Base-by-base conservation (phyloP, 2,113 vertebrate genomes). In the Albula glossodonta region DNA sequence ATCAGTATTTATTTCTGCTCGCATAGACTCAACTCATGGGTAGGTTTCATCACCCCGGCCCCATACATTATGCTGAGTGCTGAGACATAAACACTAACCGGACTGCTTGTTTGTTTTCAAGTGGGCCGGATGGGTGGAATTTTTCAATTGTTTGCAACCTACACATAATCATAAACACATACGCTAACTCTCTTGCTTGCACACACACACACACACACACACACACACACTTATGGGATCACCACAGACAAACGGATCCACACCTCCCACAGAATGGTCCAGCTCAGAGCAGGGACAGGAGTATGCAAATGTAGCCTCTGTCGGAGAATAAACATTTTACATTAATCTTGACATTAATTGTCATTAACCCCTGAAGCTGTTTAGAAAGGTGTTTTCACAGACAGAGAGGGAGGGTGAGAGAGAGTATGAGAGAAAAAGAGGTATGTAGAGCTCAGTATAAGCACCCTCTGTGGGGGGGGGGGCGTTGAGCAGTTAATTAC, bases 101-200 rank as follows among this genome's bases (percentile, higher is more conserved):
- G 88, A 88, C 90, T 87, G 86, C 89, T 87, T 90, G 85, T 92
- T 90, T 90, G 91, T 90, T 91, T 90, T 95, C 91, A 92, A 93
- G 93, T 94, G 91, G 93, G 90, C 93, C 88, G 91, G 92, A 93
- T 94, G 90, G 66, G 90, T 92, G 91, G 91, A 90, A 91, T 92
- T 93, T 94, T 85, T 90, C 86, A 91, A 91, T 87, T 87, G 88
- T 85, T 82, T 83, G 85, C 88, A 91, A 86, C 88, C 89, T 89
- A 89, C 89, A 89, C 87, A 86, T 86, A 80, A 83, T 87, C 84
- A 85, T 74, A 83, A 74, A 87, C 85, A 78, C 80, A 86, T 85
- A 85, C 85, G 85, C 84, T 60, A 74, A 78, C 78, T 48, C 63
- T 50, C 41, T 85, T 85, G 51, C 80, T 74, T 83, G 79, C 83